Percentiles rank a stretch among this genome's conserved stretches.
These are phyloP conservation scores for Chloromyia formosa DNA, from an alignment of 2,888 invertebrate species.

Conservation along the genomic window DNA sequence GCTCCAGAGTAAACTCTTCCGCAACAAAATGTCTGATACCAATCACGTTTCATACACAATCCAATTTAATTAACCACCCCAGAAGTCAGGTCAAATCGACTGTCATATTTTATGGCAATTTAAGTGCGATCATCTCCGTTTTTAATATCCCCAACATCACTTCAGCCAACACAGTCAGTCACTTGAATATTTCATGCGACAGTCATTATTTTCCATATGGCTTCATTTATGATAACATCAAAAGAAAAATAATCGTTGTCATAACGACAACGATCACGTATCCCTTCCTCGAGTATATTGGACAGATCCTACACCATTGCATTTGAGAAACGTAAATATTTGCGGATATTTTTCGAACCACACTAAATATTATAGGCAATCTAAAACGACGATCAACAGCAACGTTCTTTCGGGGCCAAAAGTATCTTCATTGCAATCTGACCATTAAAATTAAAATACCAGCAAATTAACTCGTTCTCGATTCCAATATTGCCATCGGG, in stretches of 20 bases:
- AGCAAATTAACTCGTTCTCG: not conserved
- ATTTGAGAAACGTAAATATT: not conserved
- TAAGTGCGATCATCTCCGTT: not conserved
- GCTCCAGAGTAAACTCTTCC: too few species aligned
- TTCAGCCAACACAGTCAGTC: not conserved
- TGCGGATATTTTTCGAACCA: too few species aligned
- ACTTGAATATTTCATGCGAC: not conserved
- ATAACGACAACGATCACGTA: slow-evolving; percentile 17
- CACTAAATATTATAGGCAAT: slow-evolving; percentile 8
- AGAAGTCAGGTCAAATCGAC: not conserved
- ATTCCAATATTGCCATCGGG: not conserved
- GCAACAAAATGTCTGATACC: too few species aligned
- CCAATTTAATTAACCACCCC: not conserved
- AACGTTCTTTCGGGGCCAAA: not conserved
- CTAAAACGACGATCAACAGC: slow-evolving; percentile 18
- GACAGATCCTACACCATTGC: too few species aligned
- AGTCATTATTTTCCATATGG: slow-evolving; percentile 19
- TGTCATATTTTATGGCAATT: not conserved
- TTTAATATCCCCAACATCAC: slow-evolving; percentile 21
- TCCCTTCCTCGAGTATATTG: too few species aligned
- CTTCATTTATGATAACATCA: slow-evolving; percentile 21
- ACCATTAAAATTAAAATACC: slow-evolving; percentile 38
- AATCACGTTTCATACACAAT: too few species aligned
- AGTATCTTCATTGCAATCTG: slow-evolving; percentile 21
- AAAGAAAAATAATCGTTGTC: not conserved